Conservation (phyloP, 2,113 vertebrate species). For the Gobiocypris rarus region DNA sequence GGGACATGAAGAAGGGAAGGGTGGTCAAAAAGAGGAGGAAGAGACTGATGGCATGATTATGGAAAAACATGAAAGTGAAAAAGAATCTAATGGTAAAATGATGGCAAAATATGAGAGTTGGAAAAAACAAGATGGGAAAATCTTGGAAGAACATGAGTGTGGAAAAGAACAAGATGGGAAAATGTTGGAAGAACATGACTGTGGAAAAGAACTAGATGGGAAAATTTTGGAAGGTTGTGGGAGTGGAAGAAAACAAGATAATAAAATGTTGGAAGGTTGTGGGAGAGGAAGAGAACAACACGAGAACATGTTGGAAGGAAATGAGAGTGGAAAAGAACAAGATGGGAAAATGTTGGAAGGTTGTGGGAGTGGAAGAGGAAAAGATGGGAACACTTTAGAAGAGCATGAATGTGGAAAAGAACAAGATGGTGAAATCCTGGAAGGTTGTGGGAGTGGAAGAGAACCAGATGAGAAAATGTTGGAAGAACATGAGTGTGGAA, state of each 20-base stretch:
- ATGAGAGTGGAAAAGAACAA: neutral
- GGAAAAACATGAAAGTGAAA: neutral
- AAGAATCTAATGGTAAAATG: neutral
- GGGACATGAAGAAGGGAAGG: neutral
- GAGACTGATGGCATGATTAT: neutral
- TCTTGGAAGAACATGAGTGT: neutral
- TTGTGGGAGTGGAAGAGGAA: fast-evolving
- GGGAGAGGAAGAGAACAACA: neutral
- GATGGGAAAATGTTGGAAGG: neutral
- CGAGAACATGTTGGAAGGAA: neutral
- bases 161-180: neutral
- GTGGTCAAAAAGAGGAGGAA: neutral
- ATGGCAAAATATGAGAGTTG: neutral
- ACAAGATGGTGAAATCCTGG: neutral
- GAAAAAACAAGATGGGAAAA: neutral
- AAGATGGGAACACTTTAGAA: neutral
- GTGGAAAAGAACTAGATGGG: neutral
- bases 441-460: neutral
- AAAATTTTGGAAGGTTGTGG: neutral
- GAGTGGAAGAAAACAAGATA: neutral
- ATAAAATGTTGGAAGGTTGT: neutral
- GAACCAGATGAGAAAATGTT: neutral
- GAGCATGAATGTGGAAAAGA: neutral
- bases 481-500: neutral
- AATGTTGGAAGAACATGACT: fast-evolving